Evolutionary conservation across 1,140 invertebrate genomes (phyloP), one percentile per base, ranked within the genome.

Genomic region (Lethrus apterus): DNA sequence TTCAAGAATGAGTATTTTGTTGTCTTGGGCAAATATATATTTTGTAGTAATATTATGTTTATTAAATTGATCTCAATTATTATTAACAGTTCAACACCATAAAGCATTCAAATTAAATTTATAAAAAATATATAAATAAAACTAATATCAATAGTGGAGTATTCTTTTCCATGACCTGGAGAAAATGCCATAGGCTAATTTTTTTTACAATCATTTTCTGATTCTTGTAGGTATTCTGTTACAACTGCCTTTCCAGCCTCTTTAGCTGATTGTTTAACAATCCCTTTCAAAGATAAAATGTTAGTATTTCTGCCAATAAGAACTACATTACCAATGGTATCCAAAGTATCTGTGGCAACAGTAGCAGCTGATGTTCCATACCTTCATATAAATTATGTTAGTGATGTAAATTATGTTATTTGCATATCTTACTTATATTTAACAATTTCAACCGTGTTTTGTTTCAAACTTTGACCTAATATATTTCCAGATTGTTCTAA

Each of bases 361-460:
- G 68, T 63, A 7, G 76, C 77, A 38, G 74, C 78, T 14, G 77
- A 69, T 5, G 61, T 48, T 2, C 82, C 82, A 68, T 83, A 84
- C 59, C 80, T 79, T 52, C 41, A 62, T 65, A 48, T 51, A 21
- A 32, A 1, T 33, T 41, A 44, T 7, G 32, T 31, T 32, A 13
- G 14, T 31, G 3, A 19, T 44, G 3, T 32, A 5, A 31, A 18
- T 7, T 9, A 33, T 18, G n/a, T 18, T 47, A 9, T 41, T 40
- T 26, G 21, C n/a, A 2, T 35, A 26, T 15, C 53, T 67, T 71
- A 81, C 80, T 79, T 84, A 61, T 85, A 78, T 52, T 77, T 63
- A 31, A 86, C 79, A 32, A 83, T 73, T 51, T 76, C 72, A 1
- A 85, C 82, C 2, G 81, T 85, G 60, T 85, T 83, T 46, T 81